phyloP scores from a whole-genome alignment of 2,888 invertebrate species.

The Troides oblongomaculatus region DNA sequence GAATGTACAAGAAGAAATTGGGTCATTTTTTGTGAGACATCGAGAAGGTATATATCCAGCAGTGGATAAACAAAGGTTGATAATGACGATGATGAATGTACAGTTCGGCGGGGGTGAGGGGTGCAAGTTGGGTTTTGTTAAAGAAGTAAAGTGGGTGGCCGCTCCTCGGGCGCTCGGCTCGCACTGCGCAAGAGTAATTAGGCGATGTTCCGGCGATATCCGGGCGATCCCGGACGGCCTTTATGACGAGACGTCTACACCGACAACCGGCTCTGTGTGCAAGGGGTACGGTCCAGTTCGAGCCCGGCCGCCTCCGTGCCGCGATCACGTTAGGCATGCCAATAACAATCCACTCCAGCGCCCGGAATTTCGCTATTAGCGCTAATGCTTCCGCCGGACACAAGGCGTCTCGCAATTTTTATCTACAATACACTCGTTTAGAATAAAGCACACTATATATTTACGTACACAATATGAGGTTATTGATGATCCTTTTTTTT shows the following conservation, averaged over 20 bases:
- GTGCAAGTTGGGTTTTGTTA: background rate
- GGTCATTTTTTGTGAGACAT: too few relatives aligned
- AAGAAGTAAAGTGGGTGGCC: background rate
- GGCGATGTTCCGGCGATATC: background rate
- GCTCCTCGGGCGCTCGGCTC: background rate
- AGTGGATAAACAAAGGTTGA: too few relatives aligned
- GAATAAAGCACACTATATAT: too few relatives aligned
- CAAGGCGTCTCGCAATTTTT: background rate
- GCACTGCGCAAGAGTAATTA: background rate
- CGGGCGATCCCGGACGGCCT: background rate
- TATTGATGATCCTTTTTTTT: too few relatives aligned
- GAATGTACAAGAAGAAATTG: too few relatives aligned
- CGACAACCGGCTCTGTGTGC: background rate
- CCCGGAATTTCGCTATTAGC: slow-evolving; percentile 2
- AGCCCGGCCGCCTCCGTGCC: background rate
- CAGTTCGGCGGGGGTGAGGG: background rate
- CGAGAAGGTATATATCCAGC: too few relatives aligned
- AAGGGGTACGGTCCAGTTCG: background rate
- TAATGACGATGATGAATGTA: too few relatives aligned
- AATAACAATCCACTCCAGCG: background rate
- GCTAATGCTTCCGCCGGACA: background rate
- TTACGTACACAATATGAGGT: too few relatives aligned
- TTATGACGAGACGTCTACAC: background rate
- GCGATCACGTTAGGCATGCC: background rate
- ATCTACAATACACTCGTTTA: background rate